A percentile compares a stretch with the other conserved stretches of the same genome.
Conservation (phyloP, 1,140 invertebrate species). For the Hyphantria cunea region DNA sequence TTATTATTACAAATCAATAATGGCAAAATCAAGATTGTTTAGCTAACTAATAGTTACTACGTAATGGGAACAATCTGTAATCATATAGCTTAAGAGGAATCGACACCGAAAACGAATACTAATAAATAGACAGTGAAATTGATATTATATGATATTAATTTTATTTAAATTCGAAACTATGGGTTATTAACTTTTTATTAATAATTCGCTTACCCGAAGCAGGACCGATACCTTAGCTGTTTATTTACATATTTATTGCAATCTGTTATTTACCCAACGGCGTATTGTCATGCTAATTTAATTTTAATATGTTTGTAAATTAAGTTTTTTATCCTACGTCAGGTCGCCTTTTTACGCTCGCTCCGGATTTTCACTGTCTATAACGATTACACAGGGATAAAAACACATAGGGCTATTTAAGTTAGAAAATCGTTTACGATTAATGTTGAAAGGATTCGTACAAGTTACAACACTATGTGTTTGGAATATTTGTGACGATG, state of each 20-base stretch:
- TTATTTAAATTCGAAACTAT: slow-evolving; percentile 77
- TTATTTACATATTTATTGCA: slow-evolving; percentile 80
- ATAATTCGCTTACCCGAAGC: slow-evolving; percentile 64
- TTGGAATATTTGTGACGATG: slow-evolving; percentile 40
- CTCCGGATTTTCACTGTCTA: slow-evolving; percentile 74
- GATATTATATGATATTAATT: slow-evolving; percentile 75
- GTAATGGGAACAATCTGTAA: slow-evolving; percentile 67
- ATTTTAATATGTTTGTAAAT: slow-evolving; percentile 26
- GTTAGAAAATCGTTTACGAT: slow-evolving; percentile 21
- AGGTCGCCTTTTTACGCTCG: slow-evolving; percentile 32
- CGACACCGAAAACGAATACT: slow-evolving; percentile 77
- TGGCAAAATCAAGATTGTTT: too few species aligned
- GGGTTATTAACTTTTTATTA: slow-evolving; percentile 46
- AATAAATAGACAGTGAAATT: slow-evolving; percentile 80
- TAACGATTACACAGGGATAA: slow-evolving; percentile 51
- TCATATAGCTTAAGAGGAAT: slow-evolving; percentile 70
- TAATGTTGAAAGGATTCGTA: slow-evolving; percentile 16
- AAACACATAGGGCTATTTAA: slow-evolving; percentile 27
- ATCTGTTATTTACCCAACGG: slow-evolving; percentile 58
- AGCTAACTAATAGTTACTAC: slow-evolving; percentile 28
- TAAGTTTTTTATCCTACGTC: slow-evolving; percentile 31
- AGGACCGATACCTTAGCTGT: slow-evolving; percentile 58
- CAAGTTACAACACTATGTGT: slow-evolving; percentile 26
- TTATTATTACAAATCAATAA: too few species aligned
- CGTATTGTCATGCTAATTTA: slow-evolving; percentile 31